Conservation (phyloP, 2,888 invertebrate species). For the Altica lythri region DNA sequence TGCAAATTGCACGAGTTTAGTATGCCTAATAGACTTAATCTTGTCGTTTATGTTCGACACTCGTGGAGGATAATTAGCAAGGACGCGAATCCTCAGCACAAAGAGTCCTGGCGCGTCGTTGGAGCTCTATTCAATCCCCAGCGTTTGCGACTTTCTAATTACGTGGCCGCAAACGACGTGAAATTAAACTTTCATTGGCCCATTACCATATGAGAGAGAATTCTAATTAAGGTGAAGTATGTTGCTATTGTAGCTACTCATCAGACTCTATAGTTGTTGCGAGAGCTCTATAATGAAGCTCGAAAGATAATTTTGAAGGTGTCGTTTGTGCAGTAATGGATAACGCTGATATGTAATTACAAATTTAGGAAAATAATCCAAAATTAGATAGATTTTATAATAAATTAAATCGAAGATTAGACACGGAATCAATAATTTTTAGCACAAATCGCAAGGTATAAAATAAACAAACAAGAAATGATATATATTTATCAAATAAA, state of each 20-base stretch:
- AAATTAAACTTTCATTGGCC: conserved; percentile 60
- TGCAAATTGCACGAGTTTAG: conserved; percentile 59
- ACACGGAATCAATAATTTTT: too few relatives aligned
- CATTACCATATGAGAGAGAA: conserved; percentile 58
- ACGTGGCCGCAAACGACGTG: conserved; percentile 57
- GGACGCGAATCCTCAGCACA: conserved; percentile 54
- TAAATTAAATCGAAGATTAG: too few relatives aligned
- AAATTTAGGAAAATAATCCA: too few relatives aligned
- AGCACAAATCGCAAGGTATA: too few relatives aligned
- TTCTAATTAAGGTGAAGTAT: conserved; percentile 57
- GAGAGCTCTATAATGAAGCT: conserved; percentile 11
- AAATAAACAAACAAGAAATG: too few relatives aligned
- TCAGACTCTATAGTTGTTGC: conserved; percentile 9
- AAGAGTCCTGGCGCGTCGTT: conserved; percentile 45
- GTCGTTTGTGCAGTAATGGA: conserved; percentile 1
- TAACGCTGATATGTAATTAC: conserved; percentile 2
- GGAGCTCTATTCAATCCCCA: conserved; percentile 51
- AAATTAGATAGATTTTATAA: too few relatives aligned
- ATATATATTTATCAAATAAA: too few relatives aligned
- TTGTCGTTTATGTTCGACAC: conserved; percentile 59
- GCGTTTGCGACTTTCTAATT: conserved; percentile 57
- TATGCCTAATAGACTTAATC: conserved; percentile 59
- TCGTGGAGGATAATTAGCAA: conserved; percentile 57
- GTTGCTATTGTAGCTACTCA: conserved; percentile 48
- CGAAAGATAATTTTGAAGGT: conserved; percentile 2